Percentiles rank a stretch among this genome's conserved stretches.
These are phyloP conservation scores for Drosophila picticornis DNA, from an alignment of 2,888 invertebrate species.

Conservation along the genomic window DNA sequence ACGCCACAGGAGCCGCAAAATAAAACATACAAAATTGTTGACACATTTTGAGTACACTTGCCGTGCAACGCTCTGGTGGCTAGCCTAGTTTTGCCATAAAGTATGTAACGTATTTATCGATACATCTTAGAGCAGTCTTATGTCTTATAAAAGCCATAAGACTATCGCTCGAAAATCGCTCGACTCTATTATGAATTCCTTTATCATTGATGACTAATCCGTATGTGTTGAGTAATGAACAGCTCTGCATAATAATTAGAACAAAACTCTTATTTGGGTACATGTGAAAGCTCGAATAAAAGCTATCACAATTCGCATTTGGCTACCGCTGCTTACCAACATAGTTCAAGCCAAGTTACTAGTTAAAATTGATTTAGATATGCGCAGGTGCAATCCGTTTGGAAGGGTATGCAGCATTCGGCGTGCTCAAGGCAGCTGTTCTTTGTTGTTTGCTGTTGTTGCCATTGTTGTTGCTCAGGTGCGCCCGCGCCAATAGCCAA, in stretches of 20 bases:
- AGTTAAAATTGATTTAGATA: not conserved
- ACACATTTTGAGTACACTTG: slow-evolving; percentile 48
- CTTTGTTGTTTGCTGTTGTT: not conserved
- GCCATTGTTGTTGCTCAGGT: slow-evolving; percentile 63
- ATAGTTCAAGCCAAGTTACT: not conserved
- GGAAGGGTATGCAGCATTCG: not conserved
- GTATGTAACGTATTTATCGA: not conserved
- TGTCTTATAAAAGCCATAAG: not conserved
- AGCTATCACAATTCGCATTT: not conserved
- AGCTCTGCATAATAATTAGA: not conserved
- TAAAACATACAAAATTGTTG: slow-evolving; percentile 56
- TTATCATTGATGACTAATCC: not conserved
- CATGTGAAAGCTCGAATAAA: not conserved
- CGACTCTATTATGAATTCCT: not conserved
- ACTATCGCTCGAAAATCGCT: not conserved
- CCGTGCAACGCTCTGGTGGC: not conserved
- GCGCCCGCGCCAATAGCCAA: slow-evolving; percentile 50
- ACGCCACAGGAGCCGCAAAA: slow-evolving; percentile 55
- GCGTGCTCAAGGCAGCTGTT: not conserved
- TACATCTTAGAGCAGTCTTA: not conserved
- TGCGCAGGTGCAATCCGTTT: not conserved
- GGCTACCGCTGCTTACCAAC: not conserved
- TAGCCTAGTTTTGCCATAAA: not conserved
- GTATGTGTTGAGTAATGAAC: not conserved
- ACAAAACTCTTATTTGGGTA: not conserved